Base-by-base conservation (phyloP, 2,113 vertebrate genomes). In the Dasypus novemcinctus region DNA sequence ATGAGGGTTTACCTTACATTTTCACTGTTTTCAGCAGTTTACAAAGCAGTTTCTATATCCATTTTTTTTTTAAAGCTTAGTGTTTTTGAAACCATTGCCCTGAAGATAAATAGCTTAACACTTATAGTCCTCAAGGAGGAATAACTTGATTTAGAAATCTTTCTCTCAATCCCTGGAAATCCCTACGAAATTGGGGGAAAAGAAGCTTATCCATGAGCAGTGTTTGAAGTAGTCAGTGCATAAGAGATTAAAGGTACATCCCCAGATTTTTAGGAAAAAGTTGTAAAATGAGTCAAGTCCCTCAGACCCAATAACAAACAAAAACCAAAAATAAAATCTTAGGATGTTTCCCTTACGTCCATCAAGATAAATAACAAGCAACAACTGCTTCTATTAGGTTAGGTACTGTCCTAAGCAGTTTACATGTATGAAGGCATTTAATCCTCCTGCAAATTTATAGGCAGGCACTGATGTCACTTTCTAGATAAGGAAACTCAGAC, bases 111-210 rank as follows among this genome's bases (percentile, higher is more conserved):
- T 71, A 69, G 64, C 29, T 81, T 82, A 90, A 59, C 12, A 64
- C 49, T 54, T 75, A 85, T 13, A 96, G 49, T 80, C 9, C 57
- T 91, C 69, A 91, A 23, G 27, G 63, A 68, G 31, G 41, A 5
- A 43, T 38, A 87, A 59, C 1, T 68, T 91, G 41, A 92, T 68
- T 93, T 95, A 59, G 68, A 93, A 93, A 29, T 86, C 75, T 69
- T 63, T 88, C 64, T 33, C 89, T 57, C 17, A 87, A 57, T 69
- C 49, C 15, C 36, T 43, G 27, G 41, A 94, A 95, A 94, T 84
- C 71, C 20, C 31, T 72, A 20, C 84, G 61, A 93, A 84, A 57
- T 21, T 71, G 49, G 69, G 38, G 21, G 5, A 8, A 18, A 68
- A 83, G 36, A 79, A 29, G 68, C 43, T 74, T 49, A 84, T 36